Evolutionary conservation across 2,113 vertebrate species (phyloP).

Genomic region (Podiceps cristatus): DNA sequence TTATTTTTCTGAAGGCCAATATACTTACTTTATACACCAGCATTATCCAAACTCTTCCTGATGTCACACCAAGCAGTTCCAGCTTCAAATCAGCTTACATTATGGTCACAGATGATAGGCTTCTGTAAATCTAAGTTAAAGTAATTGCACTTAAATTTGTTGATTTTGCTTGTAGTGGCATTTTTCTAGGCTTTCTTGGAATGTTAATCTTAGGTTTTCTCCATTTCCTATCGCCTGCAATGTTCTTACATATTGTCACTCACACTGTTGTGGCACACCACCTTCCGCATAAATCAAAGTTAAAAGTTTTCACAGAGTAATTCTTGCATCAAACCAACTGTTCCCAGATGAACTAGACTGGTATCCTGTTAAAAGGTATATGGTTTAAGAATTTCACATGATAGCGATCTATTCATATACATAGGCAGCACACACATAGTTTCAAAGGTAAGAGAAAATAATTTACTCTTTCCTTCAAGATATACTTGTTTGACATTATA

Average conservation of each 20-base stretch:
- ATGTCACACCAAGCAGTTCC: background rate
- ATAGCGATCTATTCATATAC: background rate
- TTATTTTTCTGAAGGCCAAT: background rate
- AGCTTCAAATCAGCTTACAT: background rate
- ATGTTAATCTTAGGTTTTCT: background rate
- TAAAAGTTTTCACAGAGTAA: background rate
- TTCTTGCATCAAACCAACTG: background rate
- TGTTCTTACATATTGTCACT: background rate
- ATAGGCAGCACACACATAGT: background rate
- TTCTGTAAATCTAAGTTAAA: background rate
- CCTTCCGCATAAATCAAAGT: background rate
- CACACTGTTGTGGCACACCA: accelerated
- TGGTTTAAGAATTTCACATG: background rate
- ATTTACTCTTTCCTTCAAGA: background rate
- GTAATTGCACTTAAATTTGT: background rate
- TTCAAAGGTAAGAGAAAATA: background rate
- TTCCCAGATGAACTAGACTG: background rate
- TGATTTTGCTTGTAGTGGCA: background rate
- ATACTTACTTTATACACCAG: background rate
- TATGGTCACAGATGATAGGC: background rate
- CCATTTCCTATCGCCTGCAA: background rate
- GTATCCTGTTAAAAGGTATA: background rate
- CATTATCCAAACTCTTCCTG: background rate
- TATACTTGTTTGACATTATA: background rate
- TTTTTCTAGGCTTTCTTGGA: background rate